Percentiles rank a stretch among this genome's conserved stretches.
phyloP scores from a whole-genome alignment of 2,113 vertebrate species.

The Rhynchopsitta pachyrhyncha region DNA sequence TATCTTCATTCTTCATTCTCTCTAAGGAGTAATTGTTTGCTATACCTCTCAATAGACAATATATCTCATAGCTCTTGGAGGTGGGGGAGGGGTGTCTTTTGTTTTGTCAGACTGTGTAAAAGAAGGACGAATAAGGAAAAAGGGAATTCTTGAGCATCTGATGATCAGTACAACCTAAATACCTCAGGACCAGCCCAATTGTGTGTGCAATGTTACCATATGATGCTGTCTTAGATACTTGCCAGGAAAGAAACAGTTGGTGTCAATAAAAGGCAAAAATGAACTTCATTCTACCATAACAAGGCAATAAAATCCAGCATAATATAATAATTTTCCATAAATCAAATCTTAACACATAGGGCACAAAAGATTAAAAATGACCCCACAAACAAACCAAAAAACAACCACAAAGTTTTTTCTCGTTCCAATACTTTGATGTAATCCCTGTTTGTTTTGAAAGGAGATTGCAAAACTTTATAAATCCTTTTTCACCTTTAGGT shows the following conservation, averaged over 20 bases:
- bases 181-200: background rate
- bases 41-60: background rate
- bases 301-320: conserved; percentile 48
- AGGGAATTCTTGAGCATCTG: background rate
- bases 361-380: conserved; percentile 23
- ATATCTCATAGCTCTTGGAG: background rate
- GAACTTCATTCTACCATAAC: conserved; percentile 60
- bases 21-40: background rate
- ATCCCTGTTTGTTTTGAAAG: conserved; percentile 5
- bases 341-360: conserved; percentile 6
- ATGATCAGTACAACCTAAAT: background rate
- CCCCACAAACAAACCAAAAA: background rate
- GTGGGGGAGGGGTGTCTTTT: background rate
- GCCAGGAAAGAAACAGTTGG: conserved; percentile 70
- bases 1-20: background rate
- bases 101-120: background rate
- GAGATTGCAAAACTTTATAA: background rate
- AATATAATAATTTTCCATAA: conserved; percentile 69
- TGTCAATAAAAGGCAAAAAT: conserved; percentile 66
- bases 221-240: background rate
- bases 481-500: background rate
- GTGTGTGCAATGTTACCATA: background rate
- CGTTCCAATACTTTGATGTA: conserved; percentile 47
- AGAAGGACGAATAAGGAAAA: background rate
- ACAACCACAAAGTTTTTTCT: background rate